Percentiles rank a stretch among this genome's conserved stretches.
phyloP scores from a whole-genome alignment of 2,888 invertebrate species.

The Seira ritae region DNA sequence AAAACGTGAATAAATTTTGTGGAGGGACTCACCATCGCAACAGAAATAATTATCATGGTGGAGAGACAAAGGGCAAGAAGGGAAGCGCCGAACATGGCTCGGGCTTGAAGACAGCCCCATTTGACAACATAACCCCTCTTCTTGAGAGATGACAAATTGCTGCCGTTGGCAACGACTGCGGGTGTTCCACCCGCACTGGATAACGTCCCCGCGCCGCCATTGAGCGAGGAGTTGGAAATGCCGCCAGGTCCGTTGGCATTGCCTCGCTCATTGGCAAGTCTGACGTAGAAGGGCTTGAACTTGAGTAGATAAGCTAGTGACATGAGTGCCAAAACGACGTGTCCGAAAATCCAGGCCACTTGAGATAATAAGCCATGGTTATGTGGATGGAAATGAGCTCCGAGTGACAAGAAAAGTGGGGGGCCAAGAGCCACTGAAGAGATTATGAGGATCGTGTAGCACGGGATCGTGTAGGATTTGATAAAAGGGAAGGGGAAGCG shows the following conservation, averaged over 20 bases:
- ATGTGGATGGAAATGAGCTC: constrained; percentile 71
- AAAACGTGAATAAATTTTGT: not conserved
- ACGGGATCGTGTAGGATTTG: constrained; percentile 72
- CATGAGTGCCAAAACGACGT: constrained; percentile 72
- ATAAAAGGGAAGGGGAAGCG: constrained; percentile 73
- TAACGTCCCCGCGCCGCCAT: constrained; percentile 58
- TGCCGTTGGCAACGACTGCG: constrained; percentile 67
- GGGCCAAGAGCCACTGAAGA: constrained; percentile 70
- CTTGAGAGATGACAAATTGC: constrained; percentile 71
- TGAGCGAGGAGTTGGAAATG: constrained; percentile 57
- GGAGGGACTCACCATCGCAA: constrained; percentile 71
- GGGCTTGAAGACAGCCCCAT: constrained; percentile 74
- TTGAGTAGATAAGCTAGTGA: constrained; percentile 73
- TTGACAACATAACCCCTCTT: constrained; percentile 73
- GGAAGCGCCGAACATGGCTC: constrained; percentile 74
- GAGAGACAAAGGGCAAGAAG: constrained; percentile 73
- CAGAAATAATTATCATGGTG: constrained; percentile 74
- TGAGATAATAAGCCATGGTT: constrained; percentile 70
- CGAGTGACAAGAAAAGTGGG: constrained; percentile 71
- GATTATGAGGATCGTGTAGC: constrained; percentile 70
- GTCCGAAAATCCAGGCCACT: constrained; percentile 73
- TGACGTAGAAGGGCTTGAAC: constrained; percentile 73
- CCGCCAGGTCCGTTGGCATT: constrained; percentile 67
- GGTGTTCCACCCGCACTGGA: constrained; percentile 64
- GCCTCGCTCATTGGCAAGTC: constrained; percentile 72